Percentiles rank a stretch among this genome's conserved stretches.
Evolutionary conservation across 1,140 invertebrate genomes (phyloP).

Genomic region (Maconellicoccus hirsutus): DNA sequence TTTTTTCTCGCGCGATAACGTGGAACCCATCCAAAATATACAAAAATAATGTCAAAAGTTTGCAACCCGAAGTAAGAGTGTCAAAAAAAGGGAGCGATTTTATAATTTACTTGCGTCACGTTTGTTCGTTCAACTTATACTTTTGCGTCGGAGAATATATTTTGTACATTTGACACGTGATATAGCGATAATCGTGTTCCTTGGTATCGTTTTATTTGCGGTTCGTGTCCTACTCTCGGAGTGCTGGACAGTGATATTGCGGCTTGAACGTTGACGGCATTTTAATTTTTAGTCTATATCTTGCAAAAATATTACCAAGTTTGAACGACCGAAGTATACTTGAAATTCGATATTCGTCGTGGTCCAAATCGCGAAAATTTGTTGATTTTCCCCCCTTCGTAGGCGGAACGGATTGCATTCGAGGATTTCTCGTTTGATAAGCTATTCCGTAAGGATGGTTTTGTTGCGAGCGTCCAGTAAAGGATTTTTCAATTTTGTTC

Average conservation of each 20-base stretch:
- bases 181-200: conserved; percentile 8
- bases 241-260: conserved; percentile 2
- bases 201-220: not conserved
- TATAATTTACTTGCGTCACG: conserved; percentile 8
- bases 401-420: too few species aligned
- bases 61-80: not conserved
- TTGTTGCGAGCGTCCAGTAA: too few species aligned
- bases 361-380: too few species aligned
- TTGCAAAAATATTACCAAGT: not conserved
- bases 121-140: not conserved
- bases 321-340: too few species aligned
- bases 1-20: not conserved
- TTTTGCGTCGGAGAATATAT: not conserved
- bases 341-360: too few species aligned
- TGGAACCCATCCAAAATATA: not conserved
- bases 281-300: not conserved
- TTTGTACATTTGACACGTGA: conserved; percentile 3
- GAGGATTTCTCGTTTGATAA: too few species aligned
- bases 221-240: not conserved
- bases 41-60: conserved; percentile 3
- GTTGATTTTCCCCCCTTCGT: too few species aligned
- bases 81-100: conserved; percentile 8
- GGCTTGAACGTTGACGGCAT: not conserved
- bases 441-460: too few species aligned
- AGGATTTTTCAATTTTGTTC: too few species aligned